Evolutionary conservation across 2,113 vertebrate species (phyloP).

Genomic region (Cyprinodon variegatus): DNA sequence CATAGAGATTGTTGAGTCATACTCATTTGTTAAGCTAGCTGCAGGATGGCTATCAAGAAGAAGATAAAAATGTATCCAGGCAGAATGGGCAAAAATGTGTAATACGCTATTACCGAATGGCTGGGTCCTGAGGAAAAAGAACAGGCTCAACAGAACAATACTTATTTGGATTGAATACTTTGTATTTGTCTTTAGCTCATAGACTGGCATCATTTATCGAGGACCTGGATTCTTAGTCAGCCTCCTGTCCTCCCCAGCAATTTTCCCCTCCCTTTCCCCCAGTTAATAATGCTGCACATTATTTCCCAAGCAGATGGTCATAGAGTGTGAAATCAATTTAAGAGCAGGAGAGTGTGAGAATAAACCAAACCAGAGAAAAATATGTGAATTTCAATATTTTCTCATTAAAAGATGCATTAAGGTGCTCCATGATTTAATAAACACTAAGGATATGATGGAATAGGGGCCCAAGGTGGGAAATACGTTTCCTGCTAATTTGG

Average conservation of each 20-base stretch:
- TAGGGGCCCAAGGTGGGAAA: conserved; percentile 17
- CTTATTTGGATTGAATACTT: conserved; percentile 44
- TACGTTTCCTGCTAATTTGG: conserved; percentile 7
- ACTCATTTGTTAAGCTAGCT: not conserved
- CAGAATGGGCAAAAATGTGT: conserved; percentile 6
- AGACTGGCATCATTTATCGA: conserved; percentile 42
- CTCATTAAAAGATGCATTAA: conserved; percentile 65
- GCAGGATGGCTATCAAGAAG: not conserved
- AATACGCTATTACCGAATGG: not conserved
- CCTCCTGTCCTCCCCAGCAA: conserved; percentile 55
- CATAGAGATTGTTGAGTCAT: not conserved
- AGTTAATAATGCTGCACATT: conserved; percentile 73
- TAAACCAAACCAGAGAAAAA: conserved; percentile 67
- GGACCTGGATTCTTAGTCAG: conserved; percentile 37
- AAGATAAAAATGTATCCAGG: not conserved
- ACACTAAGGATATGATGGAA: conserved; percentile 18
- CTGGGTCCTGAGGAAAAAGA: conserved; percentile 8
- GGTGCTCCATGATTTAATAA: conserved; percentile 71
- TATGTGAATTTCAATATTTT: conserved; percentile 71
- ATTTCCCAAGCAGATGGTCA: conserved; percentile 72
- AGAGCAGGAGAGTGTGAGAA: conserved; percentile 70
- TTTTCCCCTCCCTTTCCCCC: conserved; percentile 48
- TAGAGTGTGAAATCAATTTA: conserved; percentile 77
- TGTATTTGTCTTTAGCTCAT: conserved; percentile 37
- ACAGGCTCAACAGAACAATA: conserved; percentile 9